Evolutionary conservation across 2,888 invertebrate species (phyloP), one percentile per base, ranked within the genome.

Genomic region (Bombylius discolor): DNA sequence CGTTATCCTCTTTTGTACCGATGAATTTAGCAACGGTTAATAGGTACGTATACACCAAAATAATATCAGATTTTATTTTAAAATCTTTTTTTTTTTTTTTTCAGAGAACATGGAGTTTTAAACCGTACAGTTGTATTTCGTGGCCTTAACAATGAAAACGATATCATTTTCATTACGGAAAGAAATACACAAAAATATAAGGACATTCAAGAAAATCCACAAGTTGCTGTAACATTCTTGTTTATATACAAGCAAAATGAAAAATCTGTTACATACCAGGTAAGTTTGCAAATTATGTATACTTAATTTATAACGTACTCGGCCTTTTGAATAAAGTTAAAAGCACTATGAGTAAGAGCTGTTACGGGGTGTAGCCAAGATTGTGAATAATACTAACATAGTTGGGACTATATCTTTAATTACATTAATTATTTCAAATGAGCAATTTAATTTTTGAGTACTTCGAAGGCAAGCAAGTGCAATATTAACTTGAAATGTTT

Each of bases 21-120:
- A 68, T 72, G 68, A 68, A 68, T 60, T 53, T 72, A 55, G 72
- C 71, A 11, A 69, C 72, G 14, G 13, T 67, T 14, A 72, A 73
- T 57, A 62, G 61, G 67, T 67, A 60, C 33, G 53, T 23, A 11
- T 33, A 31, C 34, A 49, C 32, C 31, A 45, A 32, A 13, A 12
- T 9, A 31, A 36, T 47, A 42, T 48, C 31, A 44, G 5, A 47
- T 36, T 39, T 51, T 32, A n/a, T 42, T 51, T 1, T 39, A 51
- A 23, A 36, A 7, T 13, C 36, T 5, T 13, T 9, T 13, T 23
- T 36, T 42, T 59, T 53, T 33, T 23, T 9, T 44, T 59, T 42
- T 13, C 34, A 68, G 68, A 5, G 66, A 72, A 58, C 67, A 64
- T 54, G 68, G 67, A 1, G 66, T 68, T 4, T 62, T 72, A 4